These are phyloP conservation scores for Palythoa caribaeorum DNA, from an alignment of 92 coral and sea anemone genomes.

Conservation along the genomic window DNA sequence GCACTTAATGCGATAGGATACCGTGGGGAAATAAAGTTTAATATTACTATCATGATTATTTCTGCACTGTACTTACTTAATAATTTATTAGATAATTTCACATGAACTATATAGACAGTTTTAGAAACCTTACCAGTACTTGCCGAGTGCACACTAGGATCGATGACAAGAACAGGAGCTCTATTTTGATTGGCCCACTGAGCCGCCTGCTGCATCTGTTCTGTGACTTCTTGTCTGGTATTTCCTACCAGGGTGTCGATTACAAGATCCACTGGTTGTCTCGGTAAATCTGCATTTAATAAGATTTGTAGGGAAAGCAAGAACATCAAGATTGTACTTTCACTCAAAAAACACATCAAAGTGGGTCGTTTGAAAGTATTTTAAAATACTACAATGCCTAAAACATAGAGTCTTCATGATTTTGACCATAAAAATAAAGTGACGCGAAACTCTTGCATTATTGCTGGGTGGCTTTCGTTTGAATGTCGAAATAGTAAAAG, in stretches of 20 bases:
- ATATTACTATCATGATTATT: too few species aligned
- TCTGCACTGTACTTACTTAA: too few species aligned
- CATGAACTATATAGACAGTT: not conserved
- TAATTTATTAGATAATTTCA: too few species aligned
- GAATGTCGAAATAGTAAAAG: too few species aligned
- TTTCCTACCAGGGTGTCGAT: slow-evolving; percentile 70
- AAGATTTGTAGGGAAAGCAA: not conserved
- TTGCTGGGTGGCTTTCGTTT: too few species aligned
- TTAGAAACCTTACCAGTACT: slow-evolving; percentile 60
- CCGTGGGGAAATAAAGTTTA: too few species aligned
- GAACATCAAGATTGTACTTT: not conserved
- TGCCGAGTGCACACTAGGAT: slow-evolving; percentile 74
- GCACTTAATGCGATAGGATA: too few species aligned
- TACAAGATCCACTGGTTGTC: slow-evolving; percentile 80
- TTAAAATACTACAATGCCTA: too few species aligned
- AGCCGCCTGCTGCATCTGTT: slow-evolving; percentile 71
- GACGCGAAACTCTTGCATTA: too few species aligned
- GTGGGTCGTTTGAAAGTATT: too few species aligned
- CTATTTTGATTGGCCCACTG: slow-evolving; percentile 92
- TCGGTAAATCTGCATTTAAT: slow-evolving; percentile 67
- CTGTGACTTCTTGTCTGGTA: slow-evolving; percentile 58
- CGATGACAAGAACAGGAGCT: slow-evolving; percentile 85
- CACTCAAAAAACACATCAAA: not conserved
- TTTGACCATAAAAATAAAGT: too few species aligned
- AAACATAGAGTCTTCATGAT: too few species aligned